phyloP scores from a whole-genome alignment of 1,140 invertebrate genomes.

The Ladona fulva region DNA sequence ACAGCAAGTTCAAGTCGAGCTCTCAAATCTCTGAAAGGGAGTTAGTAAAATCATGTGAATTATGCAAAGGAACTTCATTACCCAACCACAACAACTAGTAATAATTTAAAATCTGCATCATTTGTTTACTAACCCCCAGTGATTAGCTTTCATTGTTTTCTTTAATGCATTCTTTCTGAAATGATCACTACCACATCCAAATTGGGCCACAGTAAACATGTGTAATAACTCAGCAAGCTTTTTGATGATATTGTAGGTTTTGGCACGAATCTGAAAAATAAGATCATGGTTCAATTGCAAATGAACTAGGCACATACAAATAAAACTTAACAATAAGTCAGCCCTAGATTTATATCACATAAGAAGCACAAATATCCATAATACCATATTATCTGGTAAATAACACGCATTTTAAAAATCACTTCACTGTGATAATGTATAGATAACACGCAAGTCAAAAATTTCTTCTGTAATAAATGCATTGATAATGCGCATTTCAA shows the following conservation, averaged over 20 bases:
- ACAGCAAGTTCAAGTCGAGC: constrained; percentile 88
- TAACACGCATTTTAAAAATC: too few relatives aligned
- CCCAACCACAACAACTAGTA: not conserved
- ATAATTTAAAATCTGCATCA: not conserved
- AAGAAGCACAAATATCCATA: too few relatives aligned
- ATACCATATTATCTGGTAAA: too few relatives aligned
- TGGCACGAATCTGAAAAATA: constrained; percentile 35
- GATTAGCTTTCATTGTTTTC: constrained; percentile 72
- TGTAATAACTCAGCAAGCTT: constrained; percentile 80
- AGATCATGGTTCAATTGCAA: not conserved
- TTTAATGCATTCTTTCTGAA: constrained; percentile 79
- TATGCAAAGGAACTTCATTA: not conserved
- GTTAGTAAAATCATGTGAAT: constrained; percentile 19
- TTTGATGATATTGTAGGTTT: constrained; percentile 61
- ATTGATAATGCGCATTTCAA: too few relatives aligned
- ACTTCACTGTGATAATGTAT: too few relatives aligned
- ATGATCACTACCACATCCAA: constrained; percentile 66
- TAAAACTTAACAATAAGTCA: too few relatives aligned
- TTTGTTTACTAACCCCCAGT: constrained; percentile 65
- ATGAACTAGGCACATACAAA: too few relatives aligned
- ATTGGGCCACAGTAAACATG: constrained; percentile 85
- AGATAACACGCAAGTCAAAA: too few relatives aligned
- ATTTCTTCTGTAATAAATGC: too few relatives aligned
- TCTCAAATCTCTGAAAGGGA: constrained; percentile 73
- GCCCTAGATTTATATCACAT: too few relatives aligned